These are phyloP conservation scores for Stegana nigrithorax DNA, from an alignment of 2,888 invertebrate species.

Conservation along the genomic window DNA sequence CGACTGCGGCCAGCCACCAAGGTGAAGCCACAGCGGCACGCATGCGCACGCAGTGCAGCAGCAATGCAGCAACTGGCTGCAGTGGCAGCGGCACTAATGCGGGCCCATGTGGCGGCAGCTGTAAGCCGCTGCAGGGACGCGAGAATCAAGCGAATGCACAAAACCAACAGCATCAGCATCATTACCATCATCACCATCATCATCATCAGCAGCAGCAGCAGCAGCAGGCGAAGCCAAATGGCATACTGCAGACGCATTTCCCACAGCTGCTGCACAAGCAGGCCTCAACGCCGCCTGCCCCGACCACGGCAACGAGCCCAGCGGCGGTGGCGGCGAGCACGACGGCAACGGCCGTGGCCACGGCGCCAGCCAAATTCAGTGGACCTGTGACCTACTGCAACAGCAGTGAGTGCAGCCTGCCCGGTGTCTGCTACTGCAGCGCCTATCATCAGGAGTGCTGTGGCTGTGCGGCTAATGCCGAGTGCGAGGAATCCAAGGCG, in stretches of 20 bases:
- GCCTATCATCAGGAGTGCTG: constrained; percentile 55
- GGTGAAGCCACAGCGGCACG: constrained; percentile 39
- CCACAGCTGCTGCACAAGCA: constrained; percentile 44
- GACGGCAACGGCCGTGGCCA: constrained; percentile 15
- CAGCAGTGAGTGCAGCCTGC: constrained; percentile 61
- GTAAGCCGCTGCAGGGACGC: constrained; percentile 32
- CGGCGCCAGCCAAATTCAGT: constrained; percentile 32
- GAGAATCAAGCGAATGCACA: too few relatives aligned
- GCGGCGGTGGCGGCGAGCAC: constrained; percentile 9
- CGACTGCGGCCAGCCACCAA: constrained; percentile 69
- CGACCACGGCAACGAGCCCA: constrained; percentile 17
- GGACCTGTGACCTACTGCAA: constrained; percentile 62
- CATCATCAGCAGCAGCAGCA: constrained; percentile 36
- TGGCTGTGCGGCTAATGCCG: constrained; percentile 46
- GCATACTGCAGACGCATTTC: constrained; percentile 21
- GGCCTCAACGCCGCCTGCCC: constrained; percentile 27
- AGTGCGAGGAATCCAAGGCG: constrained; percentile 69
- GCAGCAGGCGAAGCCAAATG: constrained; percentile 1
- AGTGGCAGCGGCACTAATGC: not conserved
- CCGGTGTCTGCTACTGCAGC: constrained; percentile 55
- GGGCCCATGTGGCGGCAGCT: constrained; percentile 31
- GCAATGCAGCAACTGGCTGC: not conserved
- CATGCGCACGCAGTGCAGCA: constrained; percentile 27
- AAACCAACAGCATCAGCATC: constrained; percentile 40
- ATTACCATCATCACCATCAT: constrained; percentile 50